Percentiles rank a stretch among this genome's conserved stretches.
phyloP scores from a whole-genome alignment of 2,888 invertebrate genomes.

The Formica aserva region DNA sequence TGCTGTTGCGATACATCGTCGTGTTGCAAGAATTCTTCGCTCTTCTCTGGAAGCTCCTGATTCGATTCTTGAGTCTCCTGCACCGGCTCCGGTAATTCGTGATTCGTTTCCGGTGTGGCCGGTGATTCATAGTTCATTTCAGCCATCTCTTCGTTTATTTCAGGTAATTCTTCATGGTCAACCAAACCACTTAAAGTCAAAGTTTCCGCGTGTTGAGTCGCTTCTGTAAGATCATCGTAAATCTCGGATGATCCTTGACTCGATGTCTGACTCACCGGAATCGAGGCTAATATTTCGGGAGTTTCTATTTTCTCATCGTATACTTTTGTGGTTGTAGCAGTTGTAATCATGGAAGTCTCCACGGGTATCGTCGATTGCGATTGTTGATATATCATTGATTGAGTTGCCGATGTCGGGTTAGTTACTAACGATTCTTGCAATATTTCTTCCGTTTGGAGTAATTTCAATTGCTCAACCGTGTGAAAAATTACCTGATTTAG shows the following conservation, averaged over 20 bases:
- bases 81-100: constrained; percentile 72
- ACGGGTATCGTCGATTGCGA: constrained; percentile 39
- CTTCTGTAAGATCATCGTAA: background rate
- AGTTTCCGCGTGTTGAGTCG: background rate
- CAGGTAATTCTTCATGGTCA: constrained; percentile 74
- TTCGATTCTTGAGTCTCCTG: constrained; percentile 68
- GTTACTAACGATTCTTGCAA: constrained; percentile 44
- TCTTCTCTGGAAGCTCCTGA: constrained; percentile 62
- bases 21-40: constrained; percentile 36
- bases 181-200: background rate
- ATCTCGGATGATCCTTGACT: constrained; percentile 5
- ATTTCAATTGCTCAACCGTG: constrained; percentile 81
- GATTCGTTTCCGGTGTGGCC: constrained; percentile 77
- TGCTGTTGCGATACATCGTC: background rate
- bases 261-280: background rate
- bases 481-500: constrained; percentile 81
- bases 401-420: constrained; percentile 13
- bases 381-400: constrained; percentile 40
- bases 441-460: constrained; percentile 73
- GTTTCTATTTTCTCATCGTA: background rate
- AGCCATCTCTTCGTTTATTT: constrained; percentile 78
- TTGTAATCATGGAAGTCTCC: constrained; percentile 23
- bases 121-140: constrained; percentile 71
- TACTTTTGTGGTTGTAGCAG: background rate
- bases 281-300: background rate